Percentiles rank a stretch among this genome's conserved stretches.
phyloP scores from a whole-genome alignment of 2,797 vertebrate species.

The Pipistrellus pygmaeus region DNA sequence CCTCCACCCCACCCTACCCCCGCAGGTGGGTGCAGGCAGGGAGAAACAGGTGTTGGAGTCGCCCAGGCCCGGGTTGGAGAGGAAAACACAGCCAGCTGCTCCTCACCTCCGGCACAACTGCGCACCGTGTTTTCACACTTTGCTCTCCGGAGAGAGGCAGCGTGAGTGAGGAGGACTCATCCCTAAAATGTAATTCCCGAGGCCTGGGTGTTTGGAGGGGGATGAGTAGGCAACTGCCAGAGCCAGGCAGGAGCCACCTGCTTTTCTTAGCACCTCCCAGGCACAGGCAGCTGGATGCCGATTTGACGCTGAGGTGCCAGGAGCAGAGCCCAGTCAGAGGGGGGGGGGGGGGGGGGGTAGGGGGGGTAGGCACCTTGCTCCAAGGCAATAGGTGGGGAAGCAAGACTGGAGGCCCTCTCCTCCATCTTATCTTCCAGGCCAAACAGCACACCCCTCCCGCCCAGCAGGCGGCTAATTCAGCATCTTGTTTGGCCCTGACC shows the following conservation, averaged over 20 bases:
- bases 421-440: neutral
- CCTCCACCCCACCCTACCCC: fast-evolving
- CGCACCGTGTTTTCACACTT: neutral
- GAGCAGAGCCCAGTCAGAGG: neutral
- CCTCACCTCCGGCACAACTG: neutral
- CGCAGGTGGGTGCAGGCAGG: neutral
- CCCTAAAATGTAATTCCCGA: neutral
- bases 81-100: neutral
- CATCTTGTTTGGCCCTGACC: neutral
- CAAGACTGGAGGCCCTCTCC: neutral
- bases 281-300: neutral
- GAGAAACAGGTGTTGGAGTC: neutral
- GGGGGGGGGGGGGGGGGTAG: no score
- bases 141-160: neutral
- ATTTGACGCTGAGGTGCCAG: neutral
- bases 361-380: neutral
- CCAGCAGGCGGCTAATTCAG: neutral
- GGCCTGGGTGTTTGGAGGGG: neutral
- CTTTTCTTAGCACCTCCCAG: neutral
- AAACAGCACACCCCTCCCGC: neutral
- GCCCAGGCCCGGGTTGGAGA: neutral
- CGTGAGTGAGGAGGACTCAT: neutral
- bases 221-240: neutral
- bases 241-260: neutral
- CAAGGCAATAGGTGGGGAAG: no score